Evolutionary conservation across 2,888 invertebrate genomes (phyloP), one percentile per base, ranked within the genome.

Genomic region (Nephrocerus scutellatus): DNA sequence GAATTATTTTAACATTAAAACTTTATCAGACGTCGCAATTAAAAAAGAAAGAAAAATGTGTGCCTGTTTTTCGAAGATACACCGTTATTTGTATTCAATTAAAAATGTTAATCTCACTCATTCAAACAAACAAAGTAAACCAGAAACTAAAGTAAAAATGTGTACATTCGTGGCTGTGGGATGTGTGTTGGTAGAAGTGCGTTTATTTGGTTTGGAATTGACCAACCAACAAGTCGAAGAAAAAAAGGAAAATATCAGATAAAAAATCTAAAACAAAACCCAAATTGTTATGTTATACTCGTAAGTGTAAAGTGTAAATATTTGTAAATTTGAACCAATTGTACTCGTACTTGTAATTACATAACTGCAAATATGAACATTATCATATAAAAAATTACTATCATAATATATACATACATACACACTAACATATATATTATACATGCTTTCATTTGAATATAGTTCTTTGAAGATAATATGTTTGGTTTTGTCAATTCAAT

Each of bases 381-480:
- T 16, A 34, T 15, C 13, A 21, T 18, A 7, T 33, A 25, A 24
- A 25, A 24, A 22, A 23, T 24, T 39, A 39, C 15, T 25, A 25
- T 6, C 21, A 44, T 26, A 37, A 49, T 45, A 33, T 7, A 16
- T 12, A 38, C 38, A 38, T 37, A 13, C 33, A 39, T 44, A 49
- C 42, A 51, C 37, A n/a, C n/a, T n/a, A n/a, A n/a, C n/a, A n/a
- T n/a, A n/a, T n/a, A n/a, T n/a, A n/a, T n/a, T 18, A 39, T 46
- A 56, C 56, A 54, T 57, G 61, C 62, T 60, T 60, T 60, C 56
- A 61, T 57, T 54, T 60, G 61, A 62, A 60, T 62, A 60, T 62
- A 60, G 62, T 62, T 62, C 59, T 57, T 62, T 62, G 60, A 57
- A 58, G 33, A 60, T 57, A 57, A 60, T 57, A 60, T n/a, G n/a